A percentile compares a stretch with the other conserved stretches of the same genome.
Evolutionary conservation across 2,113 vertebrate genomes (phyloP).

Genomic region (Procavia capensis): DNA sequence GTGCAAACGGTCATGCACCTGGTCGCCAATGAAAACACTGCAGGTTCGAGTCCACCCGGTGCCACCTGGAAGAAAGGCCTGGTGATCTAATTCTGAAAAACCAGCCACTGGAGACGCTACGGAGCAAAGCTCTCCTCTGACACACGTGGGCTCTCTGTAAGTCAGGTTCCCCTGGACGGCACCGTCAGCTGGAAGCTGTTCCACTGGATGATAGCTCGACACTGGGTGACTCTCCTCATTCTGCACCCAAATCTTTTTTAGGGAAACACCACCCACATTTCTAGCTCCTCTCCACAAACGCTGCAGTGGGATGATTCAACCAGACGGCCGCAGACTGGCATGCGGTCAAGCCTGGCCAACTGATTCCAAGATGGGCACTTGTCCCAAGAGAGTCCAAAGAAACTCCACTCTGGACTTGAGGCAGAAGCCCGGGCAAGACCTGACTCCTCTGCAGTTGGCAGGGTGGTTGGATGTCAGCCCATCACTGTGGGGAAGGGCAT

Average conservation of each 20-base stretch:
- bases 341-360: background rate
- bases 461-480: background rate
- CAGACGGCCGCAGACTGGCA: background rate
- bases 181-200: no score
- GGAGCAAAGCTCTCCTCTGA: no score
- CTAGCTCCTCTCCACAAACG: background rate
- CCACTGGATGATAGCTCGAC: no score
- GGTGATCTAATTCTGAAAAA: no score
- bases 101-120: no score
- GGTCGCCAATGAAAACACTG: no score
- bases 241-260: background rate
- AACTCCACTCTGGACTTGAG: background rate
- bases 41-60: no score
- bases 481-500: background rate
- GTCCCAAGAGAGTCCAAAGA: background rate
- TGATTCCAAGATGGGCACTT: background rate
- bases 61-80: no score
- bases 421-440: background rate
- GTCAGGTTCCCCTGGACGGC: no score
- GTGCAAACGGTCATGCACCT: no score
- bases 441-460: background rate
- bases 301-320: background rate
- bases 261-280: background rate
- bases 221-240: background rate
- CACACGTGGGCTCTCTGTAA: no score